These are phyloP conservation scores for Rhabdomys pumilio DNA, from an alignment of 2,797 vertebrate species.

Conservation along the genomic window DNA sequence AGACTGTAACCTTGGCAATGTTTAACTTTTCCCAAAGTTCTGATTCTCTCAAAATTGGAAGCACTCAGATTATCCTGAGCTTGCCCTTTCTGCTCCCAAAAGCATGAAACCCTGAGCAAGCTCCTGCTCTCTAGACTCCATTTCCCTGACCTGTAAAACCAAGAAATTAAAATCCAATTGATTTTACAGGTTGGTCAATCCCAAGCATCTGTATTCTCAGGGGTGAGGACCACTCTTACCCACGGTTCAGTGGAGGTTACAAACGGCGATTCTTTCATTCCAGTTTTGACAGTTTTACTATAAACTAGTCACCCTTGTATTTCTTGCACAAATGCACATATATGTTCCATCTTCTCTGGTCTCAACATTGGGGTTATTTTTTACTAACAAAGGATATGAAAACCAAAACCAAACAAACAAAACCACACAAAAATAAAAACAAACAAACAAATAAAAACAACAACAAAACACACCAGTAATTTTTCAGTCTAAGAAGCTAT, in stretches of 20 bases:
- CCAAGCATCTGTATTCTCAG: not conserved
- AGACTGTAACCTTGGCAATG: not conserved
- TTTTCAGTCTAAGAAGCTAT: not conserved
- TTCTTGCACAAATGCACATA: not conserved
- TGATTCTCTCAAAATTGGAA: not conserved
- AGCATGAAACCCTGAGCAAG: not conserved
- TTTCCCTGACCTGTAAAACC: not conserved
- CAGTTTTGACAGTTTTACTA: constrained; percentile 26
- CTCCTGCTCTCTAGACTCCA: not conserved
- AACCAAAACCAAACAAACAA: not conserved
- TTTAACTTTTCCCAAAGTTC: not conserved
- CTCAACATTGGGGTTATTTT: not conserved
- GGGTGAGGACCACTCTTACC: not conserved
- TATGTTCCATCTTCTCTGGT: constrained; percentile 26
- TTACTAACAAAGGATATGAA: not conserved
- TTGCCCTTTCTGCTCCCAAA: not conserved
- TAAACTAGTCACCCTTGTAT: not conserved
- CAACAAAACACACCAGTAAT: not conserved
- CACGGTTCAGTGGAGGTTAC: not conserved
- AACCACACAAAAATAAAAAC: not conserved
- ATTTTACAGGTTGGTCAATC: not conserved
- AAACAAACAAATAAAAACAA: no score
- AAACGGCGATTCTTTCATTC: not conserved
- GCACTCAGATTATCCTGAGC: not conserved
- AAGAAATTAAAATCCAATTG: not conserved